Evolutionary conservation across 2,888 invertebrate genomes (phyloP).

Genomic region (Ctena decussata): DNA sequence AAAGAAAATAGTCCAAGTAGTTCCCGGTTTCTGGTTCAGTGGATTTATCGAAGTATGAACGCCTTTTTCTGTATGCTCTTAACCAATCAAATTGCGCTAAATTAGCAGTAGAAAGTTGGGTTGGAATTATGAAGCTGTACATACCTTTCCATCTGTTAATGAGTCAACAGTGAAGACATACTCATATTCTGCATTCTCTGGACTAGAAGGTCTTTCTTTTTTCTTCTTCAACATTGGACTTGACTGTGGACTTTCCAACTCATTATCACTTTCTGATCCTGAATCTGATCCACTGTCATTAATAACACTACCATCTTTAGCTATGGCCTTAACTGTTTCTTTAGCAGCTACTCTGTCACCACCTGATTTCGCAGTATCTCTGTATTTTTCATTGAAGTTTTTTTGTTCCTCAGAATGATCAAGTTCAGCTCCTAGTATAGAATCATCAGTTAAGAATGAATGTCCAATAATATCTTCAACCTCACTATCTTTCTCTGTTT

Average conservation of each 20-base stretch:
- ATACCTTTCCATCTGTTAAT: conserved; percentile 82
- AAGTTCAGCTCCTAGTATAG: neutral
- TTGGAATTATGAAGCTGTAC: neutral
- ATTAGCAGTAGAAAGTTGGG: no score
- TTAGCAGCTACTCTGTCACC: neutral
- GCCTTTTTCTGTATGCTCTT: no score
- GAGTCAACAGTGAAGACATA: conserved; percentile 80
- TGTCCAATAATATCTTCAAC: neutral
- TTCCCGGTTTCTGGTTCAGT: no score
- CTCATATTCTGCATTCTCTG: conserved; percentile 55
- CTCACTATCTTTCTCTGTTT: neutral
- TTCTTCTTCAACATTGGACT: conserved; percentile 31
- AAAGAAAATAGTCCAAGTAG: no score
- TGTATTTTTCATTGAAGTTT: neutral
- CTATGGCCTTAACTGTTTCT: neutral
- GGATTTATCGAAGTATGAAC: no score
- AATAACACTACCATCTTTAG: neutral
- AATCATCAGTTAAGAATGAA: neutral
- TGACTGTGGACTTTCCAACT: conserved; percentile 33
- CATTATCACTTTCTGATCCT: conserved; percentile 25
- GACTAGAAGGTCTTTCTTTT: conserved; percentile 7
- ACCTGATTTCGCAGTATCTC: neutral
- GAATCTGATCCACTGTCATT: neutral
- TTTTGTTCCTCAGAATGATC: neutral
- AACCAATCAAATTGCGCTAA: no score